Base-by-base conservation (phyloP, 2,888 invertebrate species). In the Silvanus unidentatus region DNA sequence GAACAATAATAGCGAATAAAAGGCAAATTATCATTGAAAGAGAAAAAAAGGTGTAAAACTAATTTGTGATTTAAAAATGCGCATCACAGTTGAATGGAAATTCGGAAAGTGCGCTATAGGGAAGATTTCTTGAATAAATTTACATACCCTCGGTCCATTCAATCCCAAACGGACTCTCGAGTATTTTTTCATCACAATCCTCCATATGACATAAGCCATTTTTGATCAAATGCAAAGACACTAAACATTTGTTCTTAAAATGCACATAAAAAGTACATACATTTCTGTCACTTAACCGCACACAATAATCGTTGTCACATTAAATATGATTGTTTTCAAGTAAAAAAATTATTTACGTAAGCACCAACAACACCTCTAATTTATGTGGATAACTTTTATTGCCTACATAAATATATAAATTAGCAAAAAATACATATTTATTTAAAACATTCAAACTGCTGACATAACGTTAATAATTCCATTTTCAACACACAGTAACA, bases 131-230 rank as follows among this genome's bases (percentile, higher is more conserved):
- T 22, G 8, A 5, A 3, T 22, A 5, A 22, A 22, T 22, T 22
- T 5, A 50, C 63, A 54, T 54, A 64, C 64, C 57, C 58, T 53
- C 42, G 59, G 49, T 54, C 68, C 69, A 49, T 62, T 59, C 52
- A 77, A 70, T 60, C 78, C 77, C 42, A 78, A 64, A 44, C 78
- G 70, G 53, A 79, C 76, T 68, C 75, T 76, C 55, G 76, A 73
- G 63, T 78, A 79, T 61, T 77, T 78, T 64, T 78, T 79, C 75
- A 77, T 77, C 49, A 79, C 70, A 52, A 79, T 77, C 58, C 77
- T 73, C 78, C 77, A 79, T 50, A 79, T 70, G 49, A 78, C 76
- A 68, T 79, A 78, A 55, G 78, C 78, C 78, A 79, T 79, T 48
- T 48, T 57, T 40, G 39, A 50, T 53, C 14, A 5, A 22, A 5